Percentiles rank a stretch among this genome's conserved stretches.
phyloP scores from a whole-genome alignment of 2,113 vertebrate genomes.

The Connochaetes taurinus region DNA sequence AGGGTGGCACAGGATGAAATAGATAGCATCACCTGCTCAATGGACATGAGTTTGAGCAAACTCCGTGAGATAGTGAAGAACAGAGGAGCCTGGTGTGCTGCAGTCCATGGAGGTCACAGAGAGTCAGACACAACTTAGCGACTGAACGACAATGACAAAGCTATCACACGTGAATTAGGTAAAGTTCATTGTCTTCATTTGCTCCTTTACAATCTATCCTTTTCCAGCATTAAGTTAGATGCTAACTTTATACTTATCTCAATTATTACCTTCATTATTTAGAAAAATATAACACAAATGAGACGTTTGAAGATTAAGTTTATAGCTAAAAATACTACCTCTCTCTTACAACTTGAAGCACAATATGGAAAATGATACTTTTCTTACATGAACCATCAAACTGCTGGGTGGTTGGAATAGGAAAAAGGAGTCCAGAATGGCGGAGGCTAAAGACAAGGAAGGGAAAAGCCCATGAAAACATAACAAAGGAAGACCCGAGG shows the following conservation, averaged over 20 bases:
- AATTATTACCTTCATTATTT: background rate
- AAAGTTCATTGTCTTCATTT: background rate
- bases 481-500: background rate
- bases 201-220: background rate
- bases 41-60: background rate
- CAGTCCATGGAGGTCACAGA: background rate
- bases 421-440: background rate
- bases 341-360: background rate
- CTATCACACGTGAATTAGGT: background rate
- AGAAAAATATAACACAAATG: background rate
- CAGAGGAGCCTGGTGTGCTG: background rate
- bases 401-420: background rate
- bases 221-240: slow-evolving; percentile 30
- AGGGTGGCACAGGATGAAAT: background rate
- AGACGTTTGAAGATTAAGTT: background rate
- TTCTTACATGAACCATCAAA: background rate
- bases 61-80: fast-evolving
- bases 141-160: background rate
- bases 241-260: background rate
- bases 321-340: background rate
- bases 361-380: background rate
- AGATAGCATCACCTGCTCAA: background rate
- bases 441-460: background rate
- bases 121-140: background rate
- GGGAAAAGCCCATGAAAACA: background rate